A percentile compares a stretch with the other conserved stretches of the same genome.
Evolutionary conservation across 2,888 invertebrate species (phyloP).

Genomic region (Octodonta nipae): DNA sequence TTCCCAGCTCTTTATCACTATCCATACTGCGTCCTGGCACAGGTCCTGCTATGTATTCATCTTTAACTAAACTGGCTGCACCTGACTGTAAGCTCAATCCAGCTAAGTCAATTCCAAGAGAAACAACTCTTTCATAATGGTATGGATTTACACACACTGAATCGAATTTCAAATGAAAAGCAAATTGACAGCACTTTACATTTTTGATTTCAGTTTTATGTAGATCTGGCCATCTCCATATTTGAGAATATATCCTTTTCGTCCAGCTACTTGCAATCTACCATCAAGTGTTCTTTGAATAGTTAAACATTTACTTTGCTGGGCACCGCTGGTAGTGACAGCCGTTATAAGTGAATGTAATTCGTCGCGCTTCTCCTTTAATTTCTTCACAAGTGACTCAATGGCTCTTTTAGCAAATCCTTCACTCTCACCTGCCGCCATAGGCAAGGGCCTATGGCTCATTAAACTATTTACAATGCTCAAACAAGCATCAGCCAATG

Average conservation of each 20-base stretch:
- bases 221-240: slow-evolving; percentile 98
- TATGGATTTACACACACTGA: slow-evolving; percentile 99
- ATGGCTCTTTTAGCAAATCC: slow-evolving; percentile 97
- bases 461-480: slow-evolving; percentile 97
- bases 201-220: slow-evolving; percentile 99
- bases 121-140: slow-evolving; percentile 97
- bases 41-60: slow-evolving; percentile 71
- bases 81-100: slow-evolving; percentile 74
- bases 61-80: slow-evolving; percentile 75
- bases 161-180: slow-evolving; percentile 97
- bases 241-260: slow-evolving; percentile 95
- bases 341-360: slow-evolving; percentile 93
- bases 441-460: slow-evolving; percentile 98
- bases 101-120: slow-evolving; percentile 91
- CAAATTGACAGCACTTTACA: slow-evolving; percentile 93
- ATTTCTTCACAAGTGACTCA: slow-evolving; percentile 94
- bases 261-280: slow-evolving; percentile 91
- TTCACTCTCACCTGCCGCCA: slow-evolving; percentile 96
- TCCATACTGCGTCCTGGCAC: slow-evolving; percentile 42
- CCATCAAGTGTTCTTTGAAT: slow-evolving; percentile 97
- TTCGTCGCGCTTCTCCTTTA: slow-evolving; percentile 97
- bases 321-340: slow-evolving; percentile 97
- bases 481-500: slow-evolving; percentile 94
- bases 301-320: slow-evolving; percentile 96
- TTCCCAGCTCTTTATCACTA: slow-evolving; percentile 46